These are phyloP conservation scores for Melitaea athalia DNA, from an alignment of 2,888 invertebrate species.

Conservation along the genomic window DNA sequence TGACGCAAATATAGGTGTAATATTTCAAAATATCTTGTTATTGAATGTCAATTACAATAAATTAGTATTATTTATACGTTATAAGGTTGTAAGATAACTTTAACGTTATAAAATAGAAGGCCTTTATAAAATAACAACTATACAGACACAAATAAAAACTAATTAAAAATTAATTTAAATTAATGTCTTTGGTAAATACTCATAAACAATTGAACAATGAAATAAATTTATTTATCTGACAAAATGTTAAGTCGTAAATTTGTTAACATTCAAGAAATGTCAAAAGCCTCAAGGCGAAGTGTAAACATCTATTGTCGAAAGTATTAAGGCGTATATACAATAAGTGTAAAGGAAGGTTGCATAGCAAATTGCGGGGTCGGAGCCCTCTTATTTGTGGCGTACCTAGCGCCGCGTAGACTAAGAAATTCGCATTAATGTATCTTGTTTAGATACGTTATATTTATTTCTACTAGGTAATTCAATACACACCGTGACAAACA, in stretches of 20 bases:
- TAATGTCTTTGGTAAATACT: no score
- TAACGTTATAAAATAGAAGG: no score
- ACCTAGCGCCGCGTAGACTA: slow-evolving; percentile 65
- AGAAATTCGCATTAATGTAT: slow-evolving; percentile 37
- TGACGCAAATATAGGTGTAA: no score
- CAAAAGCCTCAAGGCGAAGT: slow-evolving; percentile 26
- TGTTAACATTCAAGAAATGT: background rate
- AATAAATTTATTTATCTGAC: background rate
- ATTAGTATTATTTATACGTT: no score
- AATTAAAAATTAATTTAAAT: no score
- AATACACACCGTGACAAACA: no score
- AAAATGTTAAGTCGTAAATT: background rate
- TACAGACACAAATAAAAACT: no score
- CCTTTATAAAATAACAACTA: no score
- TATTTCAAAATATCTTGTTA: no score
- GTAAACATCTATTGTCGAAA: slow-evolving; percentile 52
- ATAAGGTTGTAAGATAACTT: no score
- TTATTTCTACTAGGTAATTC: background rate
- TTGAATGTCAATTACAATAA: no score
- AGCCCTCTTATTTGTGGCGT: slow-evolving; percentile 75
- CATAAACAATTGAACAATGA: background rate
- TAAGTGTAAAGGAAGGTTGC: slow-evolving; percentile 57
- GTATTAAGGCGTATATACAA: slow-evolving; percentile 66
- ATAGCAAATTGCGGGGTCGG: slow-evolving; percentile 60
- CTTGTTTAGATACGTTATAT: slow-evolving; percentile 3